phyloP scores from a whole-genome alignment of 2,888 invertebrate genomes.

The Seira ritae region DNA sequence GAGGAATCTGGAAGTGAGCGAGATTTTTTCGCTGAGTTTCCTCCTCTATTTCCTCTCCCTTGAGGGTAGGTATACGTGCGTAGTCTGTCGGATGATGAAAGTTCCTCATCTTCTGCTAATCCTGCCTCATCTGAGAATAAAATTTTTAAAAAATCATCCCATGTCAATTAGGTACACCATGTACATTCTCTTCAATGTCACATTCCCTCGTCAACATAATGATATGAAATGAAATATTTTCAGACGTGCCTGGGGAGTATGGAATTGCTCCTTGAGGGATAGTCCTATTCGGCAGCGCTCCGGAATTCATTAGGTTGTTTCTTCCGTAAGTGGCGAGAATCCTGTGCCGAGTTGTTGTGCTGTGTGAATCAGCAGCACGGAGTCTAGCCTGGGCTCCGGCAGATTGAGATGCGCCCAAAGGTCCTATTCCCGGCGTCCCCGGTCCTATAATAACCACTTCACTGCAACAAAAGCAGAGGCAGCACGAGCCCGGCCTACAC shows the following conservation, averaged over 20 bases:
- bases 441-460: constrained; percentile 68
- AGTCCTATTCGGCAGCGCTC: constrained; percentile 9
- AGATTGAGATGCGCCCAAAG: constrained; percentile 57
- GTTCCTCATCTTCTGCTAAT: constrained; percentile 48
- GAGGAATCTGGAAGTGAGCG: constrained; percentile 72
- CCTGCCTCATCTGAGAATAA: constrained; percentile 51
- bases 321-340: constrained; percentile 61
- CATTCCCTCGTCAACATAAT: constrained; percentile 33
- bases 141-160: not conserved
- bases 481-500: constrained; percentile 53
- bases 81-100: constrained; percentile 56
- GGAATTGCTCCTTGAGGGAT: constrained; percentile 38
- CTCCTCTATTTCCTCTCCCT: constrained; percentile 43
- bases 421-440: constrained; percentile 46
- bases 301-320: constrained; percentile 48
- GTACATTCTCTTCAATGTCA: not conserved
- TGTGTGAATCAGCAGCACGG: constrained; percentile 68
- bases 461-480: constrained; percentile 65
- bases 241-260: constrained; percentile 46
- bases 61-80: constrained; percentile 58
- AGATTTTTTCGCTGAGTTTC: constrained; percentile 67
- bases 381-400: constrained; percentile 60
- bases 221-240: constrained; percentile 14
- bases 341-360: constrained; percentile 62
- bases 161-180: not conserved